Base-by-base conservation (phyloP, 2,113 vertebrate species). In the Thryonomys swinderianus region DNA sequence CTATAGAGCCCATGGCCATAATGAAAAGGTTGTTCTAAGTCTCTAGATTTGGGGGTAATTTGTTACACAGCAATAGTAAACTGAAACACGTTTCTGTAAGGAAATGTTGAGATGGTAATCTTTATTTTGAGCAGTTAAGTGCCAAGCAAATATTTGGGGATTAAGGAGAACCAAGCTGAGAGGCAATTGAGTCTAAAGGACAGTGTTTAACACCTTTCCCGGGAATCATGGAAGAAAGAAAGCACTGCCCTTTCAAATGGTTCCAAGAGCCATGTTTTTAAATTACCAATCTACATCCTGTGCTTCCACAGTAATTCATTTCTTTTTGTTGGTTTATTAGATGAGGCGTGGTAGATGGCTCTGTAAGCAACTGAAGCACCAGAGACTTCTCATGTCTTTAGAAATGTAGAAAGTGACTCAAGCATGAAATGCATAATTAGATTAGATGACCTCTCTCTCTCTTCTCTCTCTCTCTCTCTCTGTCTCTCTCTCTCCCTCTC, bases 361-460 rank as follows among this genome's bases (percentile, higher is more conserved):
- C 59, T 53, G 51, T 67, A 42, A 53, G 59, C 57, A 89, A 69
- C 48, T 30, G 45, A 34, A 61, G 25, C 86, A 59, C 7, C 40
- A 74, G 30, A 42, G 64, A 79, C 40, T 37, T 90, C 61, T 89
- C 78, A 40, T 92, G 92, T 94, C 66, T 95, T 94, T 80, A 82
- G 71, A 57, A 88, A 20, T 61, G 30, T 34, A 79, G 66, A 79
- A 51, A 92, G 48, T 80, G 51, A 94, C 42, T 80, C 62, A 92
- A 86, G 30, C 78, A 69, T 92, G 82, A 95, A 91, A 94, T 80
- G 62, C 20, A 21, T 92, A 84, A 92, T 90, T 94, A 81, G 87
- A 83, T 85, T 82, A 95, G 85, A 76, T 93, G 76, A 76, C 81
- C 84, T 87, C 57, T 78, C 87, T 11, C 40, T 74, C n/a, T 94